Evolutionary conservation across 2,888 invertebrate genomes (phyloP).

Genomic region (Tigriopus californicus): DNA sequence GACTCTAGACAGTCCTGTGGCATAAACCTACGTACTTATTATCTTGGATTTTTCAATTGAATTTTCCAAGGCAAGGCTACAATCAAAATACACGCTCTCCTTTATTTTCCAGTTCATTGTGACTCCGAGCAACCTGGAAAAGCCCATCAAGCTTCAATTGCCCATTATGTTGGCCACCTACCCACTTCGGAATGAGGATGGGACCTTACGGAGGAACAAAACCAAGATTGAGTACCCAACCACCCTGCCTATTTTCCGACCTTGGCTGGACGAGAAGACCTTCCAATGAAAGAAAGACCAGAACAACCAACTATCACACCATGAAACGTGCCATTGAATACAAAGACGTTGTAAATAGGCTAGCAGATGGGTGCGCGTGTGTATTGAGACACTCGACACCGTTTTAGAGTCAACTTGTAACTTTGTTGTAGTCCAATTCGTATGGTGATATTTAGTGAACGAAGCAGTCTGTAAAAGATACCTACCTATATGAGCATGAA

Average conservation of each 20-base stretch:
- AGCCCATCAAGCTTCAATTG: conserved; percentile 73
- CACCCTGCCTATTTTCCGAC: conserved; percentile 71
- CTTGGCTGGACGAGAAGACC: conserved; percentile 26
- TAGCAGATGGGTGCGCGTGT: too few relatives aligned
- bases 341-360: too few relatives aligned
- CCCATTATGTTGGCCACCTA: conserved; percentile 82
- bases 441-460: too few relatives aligned
- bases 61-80: background rate
- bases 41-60: background rate
- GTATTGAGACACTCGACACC: too few relatives aligned
- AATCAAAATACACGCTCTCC: conserved; percentile 20
- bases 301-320: too few relatives aligned
- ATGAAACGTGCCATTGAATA: too few relatives aligned
- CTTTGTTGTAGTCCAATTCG: too few relatives aligned
- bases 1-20: background rate
- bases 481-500: too few relatives aligned
- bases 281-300: conserved; percentile 1
- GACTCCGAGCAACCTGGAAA: conserved; percentile 74
- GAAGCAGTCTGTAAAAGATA: too few relatives aligned
- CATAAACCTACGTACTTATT: background rate
- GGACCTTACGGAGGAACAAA: conserved; percentile 35
- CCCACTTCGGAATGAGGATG: conserved; percentile 49
- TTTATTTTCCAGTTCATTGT: conserved; percentile 50
- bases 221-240: conserved; percentile 80
- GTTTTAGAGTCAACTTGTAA: too few relatives aligned